Base-by-base conservation (phyloP, 1,140 invertebrate species). In the Adelges cooleyi region DNA sequence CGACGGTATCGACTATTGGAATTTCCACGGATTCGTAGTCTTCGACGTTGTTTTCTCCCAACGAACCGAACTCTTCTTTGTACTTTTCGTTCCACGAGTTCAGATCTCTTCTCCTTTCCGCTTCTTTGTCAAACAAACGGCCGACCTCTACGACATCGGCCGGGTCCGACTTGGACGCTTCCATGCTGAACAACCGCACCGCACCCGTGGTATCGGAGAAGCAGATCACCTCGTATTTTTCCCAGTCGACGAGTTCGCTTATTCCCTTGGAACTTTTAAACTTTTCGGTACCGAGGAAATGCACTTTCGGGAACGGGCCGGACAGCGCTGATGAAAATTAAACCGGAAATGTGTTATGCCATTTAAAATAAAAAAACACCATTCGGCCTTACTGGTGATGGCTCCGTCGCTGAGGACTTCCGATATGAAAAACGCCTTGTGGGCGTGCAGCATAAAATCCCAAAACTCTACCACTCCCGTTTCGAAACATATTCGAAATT, bases 371-470 rank as follows among this genome's bases (percentile, higher is more conserved):
- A n/a, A n/a, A n/a, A n/a, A n/a, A n/a, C n/a, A n/a, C n/a, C n/a
- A n/a, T n/a, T n/a, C n/a, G 1, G 4, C 10, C 56, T 44, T 46
- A 59, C 54, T 29, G 10, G 40, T 17, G 18, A 59, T 46, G 17
- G 44, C n/a, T 2, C 54, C 54, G 11, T 59, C 38, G 10, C 54
- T 42, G 3, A 46, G n/a, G 3, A 46, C 29, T 18, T 59, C 42
- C 2, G 23, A 29, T 8, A 10, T 29, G 13, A 27, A 59, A 2
- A 44, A 59, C 29, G 54, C 38, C n/a, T 59, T 15, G 11, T 59
- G 54, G 17, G 54, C 44, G 5, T 29, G 18, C 44, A 44, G 25
- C 54, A 59, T 59, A n/a, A 59, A 59, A 46, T 59, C 25, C 54
- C 54, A 59, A 59, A 59, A 59, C 29, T 59, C 38, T 18, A 59